Evolutionary conservation across 2,888 invertebrate genomes (phyloP).

Genomic region (Hipparchia semele): DNA sequence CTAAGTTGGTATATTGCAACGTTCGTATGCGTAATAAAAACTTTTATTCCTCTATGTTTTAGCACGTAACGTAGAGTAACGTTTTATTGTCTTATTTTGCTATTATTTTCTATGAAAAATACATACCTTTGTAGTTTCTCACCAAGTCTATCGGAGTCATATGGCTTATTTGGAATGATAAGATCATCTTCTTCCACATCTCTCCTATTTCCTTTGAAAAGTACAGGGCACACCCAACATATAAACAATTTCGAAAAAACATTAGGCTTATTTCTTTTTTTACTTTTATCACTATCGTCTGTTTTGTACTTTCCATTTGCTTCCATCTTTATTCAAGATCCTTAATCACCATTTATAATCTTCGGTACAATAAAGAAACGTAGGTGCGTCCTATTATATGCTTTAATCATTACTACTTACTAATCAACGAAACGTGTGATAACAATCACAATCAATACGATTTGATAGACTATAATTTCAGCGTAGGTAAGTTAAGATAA

Average conservation of each 20-base stretch:
- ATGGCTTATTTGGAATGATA: conserved; percentile 82
- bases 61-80: no score
- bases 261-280: conserved; percentile 62
- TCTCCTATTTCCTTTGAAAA: conserved; percentile 80
- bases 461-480: conserved; percentile 27
- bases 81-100: no score
- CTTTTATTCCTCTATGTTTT: no score
- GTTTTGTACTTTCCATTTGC: conserved; percentile 40
- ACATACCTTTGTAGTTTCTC: conserved; percentile 81
- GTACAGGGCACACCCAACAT: conserved; percentile 77
- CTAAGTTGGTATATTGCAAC: no score
- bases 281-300: conserved; percentile 40
- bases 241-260: conserved; percentile 67
- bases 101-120: background rate
- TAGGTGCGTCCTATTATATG: conserved; percentile 8
- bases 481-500: conserved; percentile 8
- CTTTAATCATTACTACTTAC: conserved; percentile 21
- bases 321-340: conserved; percentile 28
- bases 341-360: background rate
- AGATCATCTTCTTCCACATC: conserved; percentile 87
- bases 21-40: no score
- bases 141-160: conserved; percentile 84
- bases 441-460: conserved; percentile 26
- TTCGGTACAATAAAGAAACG: background rate
- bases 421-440: conserved; percentile 30